A percentile compares a stretch with the other conserved stretches of the same genome.
Conservation (phyloP, 1,140 invertebrate species). For the Gonatopus flavifemur region DNA sequence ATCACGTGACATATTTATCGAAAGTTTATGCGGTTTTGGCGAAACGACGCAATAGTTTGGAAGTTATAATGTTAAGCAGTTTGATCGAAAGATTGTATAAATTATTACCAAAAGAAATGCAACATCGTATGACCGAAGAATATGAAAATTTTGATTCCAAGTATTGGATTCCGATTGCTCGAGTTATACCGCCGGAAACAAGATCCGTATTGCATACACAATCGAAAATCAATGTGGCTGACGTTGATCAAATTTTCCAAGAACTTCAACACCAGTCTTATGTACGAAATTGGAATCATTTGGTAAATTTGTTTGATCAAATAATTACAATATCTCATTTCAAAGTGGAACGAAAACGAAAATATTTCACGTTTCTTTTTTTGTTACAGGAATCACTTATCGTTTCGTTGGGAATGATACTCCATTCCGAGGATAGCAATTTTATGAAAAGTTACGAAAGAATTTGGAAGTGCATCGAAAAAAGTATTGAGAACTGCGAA, state of each 20-base stretch:
- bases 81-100: constrained; percentile 40
- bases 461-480: constrained; percentile 37
- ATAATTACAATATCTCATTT: no score
- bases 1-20: constrained; percentile 40
- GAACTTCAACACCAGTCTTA: constrained; percentile 30
- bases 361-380: no score
- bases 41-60: constrained; percentile 28
- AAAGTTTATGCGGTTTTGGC: constrained; percentile 30
- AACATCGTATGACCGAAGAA: constrained; percentile 25
- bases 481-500: constrained; percentile 35
- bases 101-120: constrained; percentile 33
- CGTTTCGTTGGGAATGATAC: no score
- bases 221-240: background rate
- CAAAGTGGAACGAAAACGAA: no score
- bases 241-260: constrained; percentile 22
- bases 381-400: no score
- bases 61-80: constrained; percentile 33
- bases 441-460: no score
- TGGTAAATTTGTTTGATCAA: constrained; percentile 33
- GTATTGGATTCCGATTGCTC: constrained; percentile 15
- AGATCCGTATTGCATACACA: constrained; percentile 20
- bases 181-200: constrained; percentile 18
- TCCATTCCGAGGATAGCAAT: no score
- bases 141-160: constrained; percentile 26
- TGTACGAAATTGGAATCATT: constrained; percentile 30